phyloP scores from a whole-genome alignment of 2,888 invertebrate genomes.

The Nycteola revayana region DNA sequence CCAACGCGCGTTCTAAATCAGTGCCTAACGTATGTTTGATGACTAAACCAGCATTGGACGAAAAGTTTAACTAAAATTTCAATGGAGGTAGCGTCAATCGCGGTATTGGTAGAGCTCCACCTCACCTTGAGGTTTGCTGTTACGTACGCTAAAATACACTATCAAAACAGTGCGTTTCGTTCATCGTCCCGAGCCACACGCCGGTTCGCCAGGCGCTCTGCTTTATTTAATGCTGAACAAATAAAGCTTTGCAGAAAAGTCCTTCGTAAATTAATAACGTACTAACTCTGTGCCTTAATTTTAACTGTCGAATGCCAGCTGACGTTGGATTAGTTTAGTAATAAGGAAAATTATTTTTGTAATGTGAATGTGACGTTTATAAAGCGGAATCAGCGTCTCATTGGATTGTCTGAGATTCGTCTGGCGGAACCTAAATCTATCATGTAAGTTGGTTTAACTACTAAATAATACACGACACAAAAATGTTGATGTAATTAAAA shows the following conservation, averaged over 20 bases:
- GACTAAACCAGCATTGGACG: slow-evolving; percentile 43
- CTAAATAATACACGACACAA: too few relatives aligned
- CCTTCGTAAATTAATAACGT: slow-evolving; percentile 13
- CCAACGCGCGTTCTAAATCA: slow-evolving; percentile 8
- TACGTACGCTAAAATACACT: slow-evolving; percentile 74
- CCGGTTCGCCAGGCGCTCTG: slow-evolving; percentile 28
- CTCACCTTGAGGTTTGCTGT: slow-evolving; percentile 72
- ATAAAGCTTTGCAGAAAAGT: slow-evolving; percentile 33
- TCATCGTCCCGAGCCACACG: slow-evolving; percentile 55
- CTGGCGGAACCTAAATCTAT: slow-evolving; percentile 44
- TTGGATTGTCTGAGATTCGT: slow-evolving; percentile 53
- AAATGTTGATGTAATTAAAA: too few relatives aligned
- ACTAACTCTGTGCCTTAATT: slow-evolving; percentile 42
- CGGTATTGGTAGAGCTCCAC: slow-evolving; percentile 49
- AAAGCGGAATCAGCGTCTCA: slow-evolving; percentile 40
- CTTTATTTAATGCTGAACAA: slow-evolving; percentile 26
- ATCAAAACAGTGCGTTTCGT: slow-evolving; percentile 75
- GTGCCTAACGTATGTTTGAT: neutral
- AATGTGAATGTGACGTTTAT: slow-evolving; percentile 48
- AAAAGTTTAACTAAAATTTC: slow-evolving; percentile 33
- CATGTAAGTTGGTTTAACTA: slow-evolving; percentile 48
- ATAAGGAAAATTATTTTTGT: slow-evolving; percentile 34
- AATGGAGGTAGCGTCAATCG: slow-evolving; percentile 46
- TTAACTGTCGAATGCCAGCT: slow-evolving; percentile 18
- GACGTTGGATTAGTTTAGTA: slow-evolving; percentile 10